phyloP scores from a whole-genome alignment of 2,797 vertebrate genomes.

The Acridotheres tristis region DNA sequence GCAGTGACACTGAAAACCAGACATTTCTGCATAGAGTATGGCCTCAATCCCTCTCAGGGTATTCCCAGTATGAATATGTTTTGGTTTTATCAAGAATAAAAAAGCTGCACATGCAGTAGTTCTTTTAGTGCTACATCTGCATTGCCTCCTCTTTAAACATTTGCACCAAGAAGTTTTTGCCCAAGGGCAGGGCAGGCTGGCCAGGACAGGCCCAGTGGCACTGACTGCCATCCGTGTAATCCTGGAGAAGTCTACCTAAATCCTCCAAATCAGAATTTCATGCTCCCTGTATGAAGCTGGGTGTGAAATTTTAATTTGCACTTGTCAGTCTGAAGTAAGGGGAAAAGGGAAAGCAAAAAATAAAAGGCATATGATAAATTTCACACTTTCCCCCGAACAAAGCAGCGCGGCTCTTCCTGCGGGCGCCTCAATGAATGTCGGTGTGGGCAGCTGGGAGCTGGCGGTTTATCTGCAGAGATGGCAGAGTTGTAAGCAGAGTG shows the following conservation, averaged over 20 bases:
- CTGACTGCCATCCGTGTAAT: background rate
- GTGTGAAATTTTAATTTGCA: constrained; percentile 69
- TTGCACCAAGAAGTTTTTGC: background rate
- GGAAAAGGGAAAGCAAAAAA: constrained; percentile 34
- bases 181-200: background rate
- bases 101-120: background rate
- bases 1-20: background rate
- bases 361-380: constrained; percentile 55
- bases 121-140: background rate
- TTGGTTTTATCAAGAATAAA: background rate
- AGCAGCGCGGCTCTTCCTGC: background rate
- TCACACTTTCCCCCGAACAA: constrained; percentile 34
- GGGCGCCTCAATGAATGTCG: constrained; percentile 39
- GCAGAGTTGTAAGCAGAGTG: constrained; percentile 51
- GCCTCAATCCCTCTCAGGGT: fast-evolving
- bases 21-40: fast-evolving
- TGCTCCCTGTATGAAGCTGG: constrained; percentile 8
- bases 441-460: constrained; percentile 47
- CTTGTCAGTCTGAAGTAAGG: constrained; percentile 59
- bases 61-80: background rate
- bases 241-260: constrained; percentile 34
- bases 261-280: constrained; percentile 32
- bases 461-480: constrained; percentile 15
- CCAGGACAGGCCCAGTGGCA: background rate
- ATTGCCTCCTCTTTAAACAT: background rate